phyloP scores from a whole-genome alignment of 2,888 invertebrate genomes.

The Leucophenga maculata region DNA sequence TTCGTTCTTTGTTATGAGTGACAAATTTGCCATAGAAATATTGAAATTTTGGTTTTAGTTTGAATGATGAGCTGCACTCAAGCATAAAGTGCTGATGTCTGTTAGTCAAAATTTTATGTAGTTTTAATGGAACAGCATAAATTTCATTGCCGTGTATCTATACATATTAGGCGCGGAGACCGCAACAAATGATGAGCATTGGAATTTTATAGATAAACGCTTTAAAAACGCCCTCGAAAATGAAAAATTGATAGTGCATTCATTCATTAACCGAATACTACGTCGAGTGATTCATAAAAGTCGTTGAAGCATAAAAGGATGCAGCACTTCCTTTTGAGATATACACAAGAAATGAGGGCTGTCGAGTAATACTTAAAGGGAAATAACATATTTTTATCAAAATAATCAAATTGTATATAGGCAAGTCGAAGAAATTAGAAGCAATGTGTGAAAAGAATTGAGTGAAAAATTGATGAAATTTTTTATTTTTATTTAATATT shows the following conservation, averaged over 20 bases:
- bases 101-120: not conserved
- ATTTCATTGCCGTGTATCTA: constrained; percentile 1
- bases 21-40: not conserved
- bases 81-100: not conserved
- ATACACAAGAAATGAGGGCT: constrained; percentile 34
- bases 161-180: too few species aligned
- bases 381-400: not conserved
- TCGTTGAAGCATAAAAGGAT: constrained; percentile 60
- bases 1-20: not conserved
- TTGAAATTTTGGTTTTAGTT: too few species aligned
- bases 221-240: constrained; percentile 5
- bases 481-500: too few species aligned
- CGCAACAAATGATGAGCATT: not conserved
- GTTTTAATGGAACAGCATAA: not conserved
- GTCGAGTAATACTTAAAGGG: constrained; percentile 22
- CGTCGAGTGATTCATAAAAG: constrained; percentile 42
- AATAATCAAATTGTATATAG: constrained; percentile 17
- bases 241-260: constrained; percentile 35
- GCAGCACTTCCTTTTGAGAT: constrained; percentile 52
- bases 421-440: too few species aligned
- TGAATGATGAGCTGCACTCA: not conserved
- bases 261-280: not conserved
- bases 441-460: too few species aligned
- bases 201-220: constrained; percentile 1
- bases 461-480: too few species aligned